Evolutionary conservation across 2,113 vertebrate species (phyloP), one percentile per base, ranked within the genome.

Genomic region (Dendropsophus ebraccatus): DNA sequence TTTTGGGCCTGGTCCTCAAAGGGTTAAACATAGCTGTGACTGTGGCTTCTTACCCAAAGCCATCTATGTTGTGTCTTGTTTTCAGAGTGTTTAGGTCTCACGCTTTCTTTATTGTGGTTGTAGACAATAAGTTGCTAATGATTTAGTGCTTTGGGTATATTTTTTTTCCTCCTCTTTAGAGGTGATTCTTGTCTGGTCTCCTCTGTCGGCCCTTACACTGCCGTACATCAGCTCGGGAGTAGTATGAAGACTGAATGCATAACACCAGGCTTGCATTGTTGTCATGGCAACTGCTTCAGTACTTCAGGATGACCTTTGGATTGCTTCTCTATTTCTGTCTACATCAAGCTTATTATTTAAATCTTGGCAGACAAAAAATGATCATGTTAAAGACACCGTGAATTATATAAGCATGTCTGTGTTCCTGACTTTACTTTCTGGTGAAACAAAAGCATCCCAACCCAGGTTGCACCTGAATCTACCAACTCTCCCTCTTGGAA

Each of bases 331-430:
- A 17, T 83, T 87, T 70, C 49, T 0, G 0, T 0, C 28, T 50
- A 87, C 10, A 35, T 9, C 45, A 87, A 73, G 82, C 32, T 32
- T 58, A 60, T 54, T 69, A 9, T 86, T 87, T 84, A 76, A 85
- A 82, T 0, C 0, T 14, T 13, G 50, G 14, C 84, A n/a, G 81
- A 81, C 41, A 21, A 77, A 84, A 62, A 35, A 37, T 19, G 28
- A 65, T 30, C 11, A 69, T 69, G 65, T 69, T 35, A 35, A 69
- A 32, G 25, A 25, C 30, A 17, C 65, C 65, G 19, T 35, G 14
- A 35, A 35, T 69, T 35, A 32, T 1, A n/a, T n/a, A n/a, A n/a
- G n/a, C n/a, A n/a, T n/a, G n/a, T n/a, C n/a, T n/a, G n/a, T n/a
- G n/a, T n/a, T n/a, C n/a, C n/a, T n/a, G n/a, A n/a, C n/a, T n/a